Evolutionary conservation across 92 coral and sea anemone species (phyloP), one percentile per base, ranked within the genome.

Genomic region (Phenganax marumi): DNA sequence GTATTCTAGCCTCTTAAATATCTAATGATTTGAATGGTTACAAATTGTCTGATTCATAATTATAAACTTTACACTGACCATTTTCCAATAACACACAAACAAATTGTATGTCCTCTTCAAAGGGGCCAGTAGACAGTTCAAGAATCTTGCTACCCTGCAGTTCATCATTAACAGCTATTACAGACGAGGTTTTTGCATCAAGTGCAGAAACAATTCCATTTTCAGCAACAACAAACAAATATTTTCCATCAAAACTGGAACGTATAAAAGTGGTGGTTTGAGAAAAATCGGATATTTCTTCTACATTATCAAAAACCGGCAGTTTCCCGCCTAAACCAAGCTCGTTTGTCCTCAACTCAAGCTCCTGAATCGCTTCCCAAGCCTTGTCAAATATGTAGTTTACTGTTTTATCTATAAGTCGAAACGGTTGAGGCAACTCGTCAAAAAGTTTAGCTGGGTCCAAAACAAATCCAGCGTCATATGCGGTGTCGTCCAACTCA

Each of bases 401-500:
- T 76, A 95, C 43, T 63, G 88, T 91, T 79, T 95, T 95, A 85
- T 95, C 93, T 54, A 95, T 77, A 54, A 95, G 92, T 10, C 97
- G 95, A 86, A 88, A 95, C 0, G 98, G 98, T 64, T 95, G 98
- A 6, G 98, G 98, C 46, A 95, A 81, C 49, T 87, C 88, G 78
- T 95, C 98, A 75, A 92, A 95, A 77, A 95, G 91, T 80, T 90
- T 92, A 48, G 91, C 97, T 0, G 98, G 98, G 63, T 95, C 98
- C 21, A 79, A 75, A 12, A 95, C 89, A 80, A 95, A 95, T 50
- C 86, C 91, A 9, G 76, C 89, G 18, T 95, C 98, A 26, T 75
- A 87, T 26, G 70, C 23, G 8, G 89, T 89, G 9, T 82, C 87
- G 43, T 84, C 83, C 24, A 88, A 79, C 55, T 87, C 93, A 16